These are phyloP conservation scores for Takifugu bimaculatus DNA, from an alignment of 2,113 vertebrate genomes.

Conservation along the genomic window DNA sequence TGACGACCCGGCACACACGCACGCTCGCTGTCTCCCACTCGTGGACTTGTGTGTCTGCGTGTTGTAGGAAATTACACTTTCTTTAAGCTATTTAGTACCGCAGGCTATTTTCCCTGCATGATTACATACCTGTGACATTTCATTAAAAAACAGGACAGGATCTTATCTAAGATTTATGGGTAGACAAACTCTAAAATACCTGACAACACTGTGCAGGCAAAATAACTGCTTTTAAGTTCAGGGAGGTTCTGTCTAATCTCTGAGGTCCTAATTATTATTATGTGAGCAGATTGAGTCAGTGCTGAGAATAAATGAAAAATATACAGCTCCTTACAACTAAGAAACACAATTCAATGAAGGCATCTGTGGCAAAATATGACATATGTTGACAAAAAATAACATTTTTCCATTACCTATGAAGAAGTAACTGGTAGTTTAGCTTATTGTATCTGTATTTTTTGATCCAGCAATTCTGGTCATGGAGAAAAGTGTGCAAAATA, in stretches of 20 bases:
- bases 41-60: background rate
- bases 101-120: background rate
- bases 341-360: too few relatives aligned
- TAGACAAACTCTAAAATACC: background rate
- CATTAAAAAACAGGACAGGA: constrained; percentile 1
- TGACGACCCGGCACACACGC: constrained; percentile 70
- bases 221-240: background rate
- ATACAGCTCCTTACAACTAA: too few relatives aligned
- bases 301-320: constrained; percentile 1
- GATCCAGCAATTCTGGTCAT: too few relatives aligned
- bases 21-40: constrained; percentile 25
- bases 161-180: background rate
- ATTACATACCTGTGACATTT: background rate
- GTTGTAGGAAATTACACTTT: background rate
- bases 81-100: background rate
- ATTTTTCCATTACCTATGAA: too few relatives aligned
- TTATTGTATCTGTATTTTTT: too few relatives aligned
- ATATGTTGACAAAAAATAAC: too few relatives aligned
- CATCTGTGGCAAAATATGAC: too few relatives aligned
- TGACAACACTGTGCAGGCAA: background rate
- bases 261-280: background rate
- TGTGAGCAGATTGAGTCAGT: background rate
- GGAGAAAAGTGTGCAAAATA: too few relatives aligned
- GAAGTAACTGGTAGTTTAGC: too few relatives aligned
- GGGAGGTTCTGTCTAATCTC: background rate